Evolutionary conservation across 1,140 invertebrate genomes (phyloP).

Genomic region (Pararge aegeria): DNA sequence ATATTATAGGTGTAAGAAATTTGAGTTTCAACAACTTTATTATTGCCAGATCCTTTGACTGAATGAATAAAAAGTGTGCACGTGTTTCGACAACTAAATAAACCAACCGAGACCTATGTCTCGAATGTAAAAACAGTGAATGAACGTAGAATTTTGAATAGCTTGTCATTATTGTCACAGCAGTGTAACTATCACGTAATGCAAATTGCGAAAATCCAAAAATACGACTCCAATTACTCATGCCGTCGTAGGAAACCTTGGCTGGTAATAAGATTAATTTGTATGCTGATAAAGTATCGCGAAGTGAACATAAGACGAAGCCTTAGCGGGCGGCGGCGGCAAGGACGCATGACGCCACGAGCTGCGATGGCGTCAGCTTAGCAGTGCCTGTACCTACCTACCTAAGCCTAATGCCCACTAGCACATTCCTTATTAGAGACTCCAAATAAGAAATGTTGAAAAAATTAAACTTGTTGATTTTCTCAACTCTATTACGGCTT

Average conservation of each 20-base stretch:
- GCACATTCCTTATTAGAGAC: slow-evolving; percentile 45
- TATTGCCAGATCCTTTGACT: too few relatives aligned
- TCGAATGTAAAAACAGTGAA: neutral
- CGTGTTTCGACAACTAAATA: too few relatives aligned
- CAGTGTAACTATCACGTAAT: neutral
- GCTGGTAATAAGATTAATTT: slow-evolving; percentile 22
- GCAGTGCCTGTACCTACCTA: slow-evolving; percentile 6
- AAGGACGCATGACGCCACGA: slow-evolving; percentile 44
- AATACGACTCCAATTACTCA: neutral
- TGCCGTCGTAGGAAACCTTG: neutral
- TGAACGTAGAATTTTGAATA: neutral
- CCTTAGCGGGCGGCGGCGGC: slow-evolving; percentile 36
- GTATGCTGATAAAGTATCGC: slow-evolving; percentile 18
- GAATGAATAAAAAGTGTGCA: too few relatives aligned
- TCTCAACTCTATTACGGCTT: too few relatives aligned
- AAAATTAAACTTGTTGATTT: too few relatives aligned
- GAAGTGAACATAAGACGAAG: slow-evolving; percentile 32
- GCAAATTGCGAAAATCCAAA: neutral
- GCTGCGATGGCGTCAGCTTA: slow-evolving; percentile 50
- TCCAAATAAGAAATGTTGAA: too few relatives aligned
- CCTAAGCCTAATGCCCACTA: slow-evolving; percentile 8
- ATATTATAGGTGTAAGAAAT: too few relatives aligned
- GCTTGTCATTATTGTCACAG: neutral
- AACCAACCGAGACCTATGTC: too few relatives aligned
- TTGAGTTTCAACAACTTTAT: too few relatives aligned